These are phyloP conservation scores for Melanogrammus aeglefinus DNA, from an alignment of 2,797 vertebrate genomes.

Conservation along the genomic window DNA sequence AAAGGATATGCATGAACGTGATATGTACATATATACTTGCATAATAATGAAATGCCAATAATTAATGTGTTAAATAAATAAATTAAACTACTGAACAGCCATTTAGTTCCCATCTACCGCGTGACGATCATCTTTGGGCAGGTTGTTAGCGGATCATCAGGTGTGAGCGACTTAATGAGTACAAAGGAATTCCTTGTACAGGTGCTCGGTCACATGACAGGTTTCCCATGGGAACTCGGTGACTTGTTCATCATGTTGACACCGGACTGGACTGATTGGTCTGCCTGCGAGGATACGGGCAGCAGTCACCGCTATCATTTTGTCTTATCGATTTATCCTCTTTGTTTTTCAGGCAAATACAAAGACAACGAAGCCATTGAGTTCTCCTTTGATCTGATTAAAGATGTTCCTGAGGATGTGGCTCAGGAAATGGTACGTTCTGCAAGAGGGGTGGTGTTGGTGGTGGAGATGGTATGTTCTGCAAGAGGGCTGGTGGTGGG, in stretches of 20 bases:
- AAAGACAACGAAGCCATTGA: slow-evolving; percentile 99
- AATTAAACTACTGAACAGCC: background rate
- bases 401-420: slow-evolving; percentile 96
- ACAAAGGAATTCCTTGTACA: background rate
- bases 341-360: slow-evolving; percentile 78
- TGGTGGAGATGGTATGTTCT: background rate
- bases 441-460: background rate
- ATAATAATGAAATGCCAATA: too few species aligned
- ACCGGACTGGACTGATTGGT: background rate
- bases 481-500: too few species aligned
- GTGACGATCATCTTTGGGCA: background rate
- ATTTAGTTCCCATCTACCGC: background rate
- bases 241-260: background rate
- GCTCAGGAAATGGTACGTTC: slow-evolving; percentile 95
- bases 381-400: slow-evolving; percentile 96
- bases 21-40: too few species aligned
- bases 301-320: background rate
- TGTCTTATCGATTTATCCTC: background rate
- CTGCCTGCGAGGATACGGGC: background rate
- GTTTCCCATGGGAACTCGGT: background rate
- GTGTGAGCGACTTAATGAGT: background rate
- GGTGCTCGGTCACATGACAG: background rate
- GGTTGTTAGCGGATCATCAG: background rate
- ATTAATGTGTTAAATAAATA: too few species aligned
- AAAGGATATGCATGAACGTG: too few species aligned